phyloP scores from a whole-genome alignment of 1,140 invertebrate genomes.

The Helicoverpa armigera region DNA sequence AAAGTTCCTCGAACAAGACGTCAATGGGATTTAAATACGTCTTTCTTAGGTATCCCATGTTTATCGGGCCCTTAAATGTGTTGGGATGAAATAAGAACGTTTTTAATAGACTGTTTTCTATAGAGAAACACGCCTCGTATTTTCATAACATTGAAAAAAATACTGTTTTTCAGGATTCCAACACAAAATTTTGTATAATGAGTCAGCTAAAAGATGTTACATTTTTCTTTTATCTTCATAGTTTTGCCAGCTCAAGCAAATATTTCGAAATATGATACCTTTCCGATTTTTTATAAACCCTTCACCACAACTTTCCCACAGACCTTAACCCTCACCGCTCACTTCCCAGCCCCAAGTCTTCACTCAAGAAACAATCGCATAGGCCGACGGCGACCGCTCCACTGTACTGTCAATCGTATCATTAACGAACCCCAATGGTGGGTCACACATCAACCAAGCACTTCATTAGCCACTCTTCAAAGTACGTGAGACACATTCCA shows the following conservation, averaged over 20 bases:
- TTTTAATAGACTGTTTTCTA: background rate
- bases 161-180: background rate
- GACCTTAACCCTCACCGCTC: slow-evolving; percentile 42
- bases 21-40: slow-evolving; percentile 74
- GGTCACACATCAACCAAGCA: slow-evolving; percentile 70
- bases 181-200: too few species aligned
- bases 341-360: slow-evolving; percentile 59
- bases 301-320: background rate
- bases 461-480: slow-evolving; percentile 72
- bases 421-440: slow-evolving; percentile 64
- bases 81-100: background rate
- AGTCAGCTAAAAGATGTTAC: too few species aligned
- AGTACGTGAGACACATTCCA: slow-evolving; percentile 71
- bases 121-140: too few species aligned
- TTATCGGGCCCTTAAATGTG: slow-evolving; percentile 54
- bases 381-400: slow-evolving; percentile 64
- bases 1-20: slow-evolving; percentile 67
- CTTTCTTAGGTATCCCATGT: slow-evolving; percentile 55
- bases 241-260: too few species aligned
- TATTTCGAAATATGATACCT: too few species aligned
- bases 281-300: too few species aligned
- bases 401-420: slow-evolving; percentile 77
- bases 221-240: too few species aligned
- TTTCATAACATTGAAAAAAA: background rate
- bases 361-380: slow-evolving; percentile 71